Evolutionary conservation across 2,888 invertebrate species (phyloP).

Genomic region (Dynastes maya): DNA sequence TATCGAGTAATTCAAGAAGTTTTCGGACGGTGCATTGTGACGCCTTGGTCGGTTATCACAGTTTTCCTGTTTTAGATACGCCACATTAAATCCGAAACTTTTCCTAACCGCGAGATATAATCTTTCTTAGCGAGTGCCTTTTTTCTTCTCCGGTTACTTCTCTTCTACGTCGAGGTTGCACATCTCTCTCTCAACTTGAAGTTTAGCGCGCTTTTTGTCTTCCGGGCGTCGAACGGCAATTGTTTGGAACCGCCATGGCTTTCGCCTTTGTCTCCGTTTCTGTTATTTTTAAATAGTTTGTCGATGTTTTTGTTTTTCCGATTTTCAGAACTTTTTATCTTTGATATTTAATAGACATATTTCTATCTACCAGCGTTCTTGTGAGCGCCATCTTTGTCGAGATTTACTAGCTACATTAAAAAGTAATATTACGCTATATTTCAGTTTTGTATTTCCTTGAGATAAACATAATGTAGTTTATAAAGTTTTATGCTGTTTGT

Average conservation of each 20-base stretch:
- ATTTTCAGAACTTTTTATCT: slow-evolving; percentile 44
- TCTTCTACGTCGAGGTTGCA: slow-evolving; percentile 18
- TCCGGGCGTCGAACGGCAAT: slow-evolving; percentile 64
- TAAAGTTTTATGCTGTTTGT: slow-evolving; percentile 16
- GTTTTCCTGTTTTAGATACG: slow-evolving; percentile 65
- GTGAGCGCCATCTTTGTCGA: slow-evolving; percentile 4
- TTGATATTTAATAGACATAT: slow-evolving; percentile 41
- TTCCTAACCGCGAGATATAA: slow-evolving; percentile 59
- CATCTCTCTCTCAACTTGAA: slow-evolving; percentile 52
- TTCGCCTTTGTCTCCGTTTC: slow-evolving; percentile 59
- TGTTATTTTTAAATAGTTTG: slow-evolving; percentile 47
- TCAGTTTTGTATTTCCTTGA: slow-evolving; percentile 13
- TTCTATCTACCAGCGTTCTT: not conserved
- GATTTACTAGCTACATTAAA: slow-evolving; percentile 24
- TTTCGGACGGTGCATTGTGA: slow-evolving; percentile 59
- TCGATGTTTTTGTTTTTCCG: slow-evolving; percentile 31
- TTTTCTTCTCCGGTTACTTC: slow-evolving; percentile 39
- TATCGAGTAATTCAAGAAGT: slow-evolving; percentile 37
- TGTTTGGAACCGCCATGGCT: slow-evolving; percentile 65
- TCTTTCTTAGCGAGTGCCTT: slow-evolving; percentile 54
- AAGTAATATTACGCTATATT: slow-evolving; percentile 19
- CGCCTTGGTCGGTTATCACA: slow-evolving; percentile 63
- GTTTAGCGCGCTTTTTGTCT: slow-evolving; percentile 62
- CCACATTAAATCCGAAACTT: slow-evolving; percentile 66
- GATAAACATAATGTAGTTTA: slow-evolving; percentile 15